Conservation (phyloP, 2,113 vertebrate species). For the Stegostoma tigrinum region DNA sequence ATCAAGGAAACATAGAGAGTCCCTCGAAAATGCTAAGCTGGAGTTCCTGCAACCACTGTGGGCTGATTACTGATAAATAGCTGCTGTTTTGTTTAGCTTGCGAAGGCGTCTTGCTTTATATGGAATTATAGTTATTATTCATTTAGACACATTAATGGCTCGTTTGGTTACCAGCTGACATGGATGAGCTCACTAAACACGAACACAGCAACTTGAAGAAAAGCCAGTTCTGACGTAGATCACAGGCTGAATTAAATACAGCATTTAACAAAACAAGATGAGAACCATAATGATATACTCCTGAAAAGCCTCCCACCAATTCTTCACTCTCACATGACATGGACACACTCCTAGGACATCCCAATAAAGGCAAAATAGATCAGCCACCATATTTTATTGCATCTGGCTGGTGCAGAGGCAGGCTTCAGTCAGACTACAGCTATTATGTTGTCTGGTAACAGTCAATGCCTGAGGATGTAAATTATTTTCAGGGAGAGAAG, state of each 20-base stretch:
- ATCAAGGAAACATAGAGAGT: background rate
- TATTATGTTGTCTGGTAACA: background rate
- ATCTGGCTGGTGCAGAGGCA: slow-evolving; percentile 50
- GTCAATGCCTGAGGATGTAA: background rate
- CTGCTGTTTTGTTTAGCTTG: background rate
- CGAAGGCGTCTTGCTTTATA: background rate
- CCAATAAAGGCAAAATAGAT: background rate
- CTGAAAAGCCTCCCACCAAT: background rate
- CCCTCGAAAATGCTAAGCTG: background rate
- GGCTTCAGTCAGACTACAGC: slow-evolving; percentile 23
- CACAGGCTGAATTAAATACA: background rate
- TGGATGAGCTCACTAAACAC: background rate
- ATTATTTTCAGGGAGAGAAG: background rate
- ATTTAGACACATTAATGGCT: slow-evolving; percentile 31
- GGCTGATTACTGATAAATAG: background rate
- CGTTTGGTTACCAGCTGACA: background rate
- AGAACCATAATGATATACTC: slow-evolving; percentile 10
- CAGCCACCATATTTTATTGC: slow-evolving; percentile 53
- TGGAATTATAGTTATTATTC: slow-evolving; percentile 26
- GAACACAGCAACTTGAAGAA: too few species aligned
- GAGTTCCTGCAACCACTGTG: background rate
- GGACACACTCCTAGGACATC: background rate
- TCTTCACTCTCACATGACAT: background rate
- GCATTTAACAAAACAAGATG: background rate
- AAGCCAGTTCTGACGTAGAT: background rate